Percentiles rank a stretch among this genome's conserved stretches.
phyloP scores from a whole-genome alignment of 2,888 invertebrate genomes.

The Dicranocentrus wangi region DNA sequence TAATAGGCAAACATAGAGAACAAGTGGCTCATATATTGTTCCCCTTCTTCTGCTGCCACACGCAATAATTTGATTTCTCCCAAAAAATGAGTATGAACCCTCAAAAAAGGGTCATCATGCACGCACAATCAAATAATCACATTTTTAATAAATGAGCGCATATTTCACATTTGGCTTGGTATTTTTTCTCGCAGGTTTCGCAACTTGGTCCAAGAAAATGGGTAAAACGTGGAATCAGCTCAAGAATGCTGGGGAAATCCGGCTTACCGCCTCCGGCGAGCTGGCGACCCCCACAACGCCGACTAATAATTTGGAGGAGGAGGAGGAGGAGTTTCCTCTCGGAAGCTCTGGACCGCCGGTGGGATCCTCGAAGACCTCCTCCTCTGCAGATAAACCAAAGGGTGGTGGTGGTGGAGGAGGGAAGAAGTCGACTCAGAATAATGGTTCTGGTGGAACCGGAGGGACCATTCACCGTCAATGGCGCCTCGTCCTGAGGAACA shows the following conservation, averaged over 20 bases:
- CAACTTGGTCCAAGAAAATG: constrained; percentile 73
- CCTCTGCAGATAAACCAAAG: background rate
- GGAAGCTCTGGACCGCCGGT: background rate
- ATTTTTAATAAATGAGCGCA: too few relatives aligned
- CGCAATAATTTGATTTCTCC: background rate
- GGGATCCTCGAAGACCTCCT: background rate
- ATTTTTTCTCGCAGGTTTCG: constrained; percentile 67
- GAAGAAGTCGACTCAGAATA: constrained; percentile 21
- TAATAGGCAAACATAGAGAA: background rate
- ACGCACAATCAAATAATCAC: too few relatives aligned
- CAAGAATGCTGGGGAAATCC: constrained; percentile 68
- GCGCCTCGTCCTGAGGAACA: constrained; percentile 65
- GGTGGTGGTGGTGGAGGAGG: background rate
- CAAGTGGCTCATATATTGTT: constrained; percentile 11
- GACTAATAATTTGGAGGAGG: background rate
- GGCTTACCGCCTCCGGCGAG: constrained; percentile 47
- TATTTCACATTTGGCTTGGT: too few relatives aligned
- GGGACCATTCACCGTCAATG: constrained; percentile 67
- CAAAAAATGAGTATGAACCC: background rate
- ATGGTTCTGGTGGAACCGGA: constrained; percentile 16
- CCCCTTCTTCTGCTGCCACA: background rate
- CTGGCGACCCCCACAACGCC: constrained; percentile 20
- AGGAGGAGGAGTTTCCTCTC: too few relatives aligned
- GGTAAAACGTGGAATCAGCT: constrained; percentile 73
- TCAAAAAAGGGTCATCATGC: too few relatives aligned